Conservation (phyloP, 2,797 vertebrate genomes). For the Nyctalus aviator region DNA sequence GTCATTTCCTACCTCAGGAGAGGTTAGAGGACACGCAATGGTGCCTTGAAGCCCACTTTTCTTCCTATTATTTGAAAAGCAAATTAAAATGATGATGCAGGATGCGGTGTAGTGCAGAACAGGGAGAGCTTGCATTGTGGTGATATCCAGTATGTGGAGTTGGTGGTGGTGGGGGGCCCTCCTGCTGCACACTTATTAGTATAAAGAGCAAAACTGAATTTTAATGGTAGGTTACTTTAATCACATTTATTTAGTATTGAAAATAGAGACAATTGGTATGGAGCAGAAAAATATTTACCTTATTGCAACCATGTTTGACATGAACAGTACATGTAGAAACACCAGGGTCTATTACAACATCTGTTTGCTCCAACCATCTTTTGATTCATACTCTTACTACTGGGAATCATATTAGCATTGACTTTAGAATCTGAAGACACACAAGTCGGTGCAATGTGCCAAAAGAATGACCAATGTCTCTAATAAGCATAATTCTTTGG, state of each 20-base stretch:
- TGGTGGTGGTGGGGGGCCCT: too few relatives aligned
- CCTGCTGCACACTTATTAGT: neutral
- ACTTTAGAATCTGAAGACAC: conserved; percentile 27
- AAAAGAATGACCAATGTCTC: neutral
- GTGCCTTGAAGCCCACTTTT: neutral
- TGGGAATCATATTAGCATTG: neutral
- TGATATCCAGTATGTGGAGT: neutral
- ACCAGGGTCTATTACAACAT: neutral
- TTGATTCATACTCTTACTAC: neutral
- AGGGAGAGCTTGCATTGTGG: neutral
- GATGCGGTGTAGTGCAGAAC: neutral
- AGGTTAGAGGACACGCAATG: neutral
- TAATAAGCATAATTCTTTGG: neutral
- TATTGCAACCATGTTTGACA: neutral
- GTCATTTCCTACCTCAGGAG: neutral
- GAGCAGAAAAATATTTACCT: neutral
- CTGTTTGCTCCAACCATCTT: neutral
- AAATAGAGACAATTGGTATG: neutral
- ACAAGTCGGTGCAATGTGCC: neutral
- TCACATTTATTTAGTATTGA: neutral
- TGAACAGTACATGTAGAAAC: conserved; percentile 3
- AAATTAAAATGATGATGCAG: neutral
- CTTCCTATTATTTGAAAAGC: neutral
- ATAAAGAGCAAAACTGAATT: neutral
- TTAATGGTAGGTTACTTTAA: conserved; percentile 20